Evolutionary conservation across 2,888 invertebrate species (phyloP).

Genomic region (Harpalus rubripes): DNA sequence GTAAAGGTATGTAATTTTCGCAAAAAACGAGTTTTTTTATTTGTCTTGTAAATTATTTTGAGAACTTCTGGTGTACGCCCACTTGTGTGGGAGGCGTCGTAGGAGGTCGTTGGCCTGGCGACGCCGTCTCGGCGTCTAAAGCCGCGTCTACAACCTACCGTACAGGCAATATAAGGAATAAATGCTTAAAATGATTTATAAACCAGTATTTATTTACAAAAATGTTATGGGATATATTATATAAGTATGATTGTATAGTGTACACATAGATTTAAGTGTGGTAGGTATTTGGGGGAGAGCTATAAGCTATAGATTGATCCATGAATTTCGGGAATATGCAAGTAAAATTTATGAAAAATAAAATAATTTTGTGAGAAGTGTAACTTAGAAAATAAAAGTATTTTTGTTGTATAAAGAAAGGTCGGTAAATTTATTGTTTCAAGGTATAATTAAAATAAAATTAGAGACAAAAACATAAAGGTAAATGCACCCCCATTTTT

Average conservation of each 20-base stretch:
- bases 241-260: too few species aligned
- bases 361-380: background rate
- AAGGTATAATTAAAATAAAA: background rate
- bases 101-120: constrained; percentile 57
- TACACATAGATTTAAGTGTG: too few species aligned
- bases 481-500: background rate
- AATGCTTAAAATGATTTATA: background rate
- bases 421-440: background rate
- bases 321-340: background rate
- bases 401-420: background rate
- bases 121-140: constrained; percentile 24
- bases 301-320: background rate
- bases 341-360: background rate
- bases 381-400: background rate
- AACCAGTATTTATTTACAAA: background rate
- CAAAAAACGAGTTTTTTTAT: background rate
- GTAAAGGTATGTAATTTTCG: background rate
- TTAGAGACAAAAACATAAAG: background rate
- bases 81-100: constrained; percentile 42
- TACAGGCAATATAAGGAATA: background rate
- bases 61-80: constrained; percentile 28
- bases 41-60: background rate
- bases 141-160: background rate
- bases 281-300: too few species aligned
- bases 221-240: too few species aligned